Percentiles rank a stretch among this genome's conserved stretches.
Evolutionary conservation across 2,888 invertebrate genomes (phyloP).

Genomic region (Abrostola tripartita): DNA sequence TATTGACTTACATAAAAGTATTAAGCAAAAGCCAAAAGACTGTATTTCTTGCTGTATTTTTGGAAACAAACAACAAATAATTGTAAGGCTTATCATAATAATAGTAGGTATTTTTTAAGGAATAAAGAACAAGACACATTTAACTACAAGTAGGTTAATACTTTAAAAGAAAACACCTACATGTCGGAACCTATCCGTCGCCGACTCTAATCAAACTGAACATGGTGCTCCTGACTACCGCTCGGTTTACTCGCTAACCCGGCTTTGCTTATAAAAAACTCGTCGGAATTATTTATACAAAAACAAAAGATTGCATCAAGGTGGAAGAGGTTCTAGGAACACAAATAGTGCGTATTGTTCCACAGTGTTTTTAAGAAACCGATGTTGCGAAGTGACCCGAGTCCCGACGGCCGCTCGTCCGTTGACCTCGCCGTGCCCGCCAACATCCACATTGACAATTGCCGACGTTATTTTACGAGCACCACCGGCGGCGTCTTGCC

Average conservation of each 20-base stretch:
- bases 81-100: no score
- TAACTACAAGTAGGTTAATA: neutral
- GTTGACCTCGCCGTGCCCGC: conserved; percentile 73
- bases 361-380: conserved; percentile 50
- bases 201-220: conserved; percentile 5
- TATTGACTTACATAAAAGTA: no score
- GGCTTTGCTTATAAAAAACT: conserved; percentile 23
- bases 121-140: no score
- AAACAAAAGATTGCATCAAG: conserved; percentile 39
- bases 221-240: conserved; percentile 37
- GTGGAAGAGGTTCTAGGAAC: conserved; percentile 33
- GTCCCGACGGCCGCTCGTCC: conserved; percentile 73
- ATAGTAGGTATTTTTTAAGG: no score
- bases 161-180: neutral
- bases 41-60: no score
- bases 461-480: conserved; percentile 61
- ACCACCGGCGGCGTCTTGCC: conserved; percentile 25
- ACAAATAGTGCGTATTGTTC: conserved; percentile 47
- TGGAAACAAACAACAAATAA: no score
- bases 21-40: no score
- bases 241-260: no score
- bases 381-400: conserved; percentile 60
- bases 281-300: conserved; percentile 35
- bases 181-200: conserved; percentile 31
- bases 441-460: conserved; percentile 67